Evolutionary conservation across 2,888 invertebrate species (phyloP).

Genomic region (Scrobipalpa atriplicella): DNA sequence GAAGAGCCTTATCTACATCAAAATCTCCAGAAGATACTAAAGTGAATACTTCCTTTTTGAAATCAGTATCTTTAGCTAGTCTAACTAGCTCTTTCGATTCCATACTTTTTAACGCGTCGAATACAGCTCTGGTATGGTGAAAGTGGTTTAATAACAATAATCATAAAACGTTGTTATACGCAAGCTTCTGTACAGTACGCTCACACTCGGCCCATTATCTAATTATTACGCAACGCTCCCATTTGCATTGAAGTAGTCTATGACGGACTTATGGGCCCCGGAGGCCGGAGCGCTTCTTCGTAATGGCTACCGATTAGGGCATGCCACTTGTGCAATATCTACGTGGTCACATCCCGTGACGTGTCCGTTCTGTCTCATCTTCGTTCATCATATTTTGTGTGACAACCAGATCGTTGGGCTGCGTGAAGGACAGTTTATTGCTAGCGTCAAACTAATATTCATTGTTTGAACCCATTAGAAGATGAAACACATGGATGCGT

Average conservation of each 20-base stretch:
- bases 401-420: background rate
- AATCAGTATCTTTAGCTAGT: background rate
- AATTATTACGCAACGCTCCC: constrained; percentile 62
- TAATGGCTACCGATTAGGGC: constrained; percentile 42
- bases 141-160: constrained; percentile 56
- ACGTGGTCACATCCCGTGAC: constrained; percentile 54
- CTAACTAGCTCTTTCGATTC: background rate
- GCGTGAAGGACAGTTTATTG: constrained; percentile 1
- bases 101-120: background rate
- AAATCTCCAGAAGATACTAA: background rate
- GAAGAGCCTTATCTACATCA: background rate
- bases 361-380: constrained; percentile 37
- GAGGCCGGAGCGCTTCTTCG: constrained; percentile 59
- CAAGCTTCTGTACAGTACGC: constrained; percentile 48
- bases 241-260: constrained; percentile 58
- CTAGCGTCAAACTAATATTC: constrained; percentile 7
- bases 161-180: constrained; percentile 46
- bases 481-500: background rate
- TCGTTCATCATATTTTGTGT: constrained; percentile 33
- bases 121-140: constrained; percentile 43
- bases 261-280: constrained; percentile 54
- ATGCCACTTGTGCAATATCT: constrained; percentile 54
- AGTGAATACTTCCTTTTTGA: background rate
- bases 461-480: background rate
- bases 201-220: constrained; percentile 55